These are phyloP conservation scores for Leucozona laternaria DNA, from an alignment of 2,888 invertebrate species.

Conservation along the genomic window DNA sequence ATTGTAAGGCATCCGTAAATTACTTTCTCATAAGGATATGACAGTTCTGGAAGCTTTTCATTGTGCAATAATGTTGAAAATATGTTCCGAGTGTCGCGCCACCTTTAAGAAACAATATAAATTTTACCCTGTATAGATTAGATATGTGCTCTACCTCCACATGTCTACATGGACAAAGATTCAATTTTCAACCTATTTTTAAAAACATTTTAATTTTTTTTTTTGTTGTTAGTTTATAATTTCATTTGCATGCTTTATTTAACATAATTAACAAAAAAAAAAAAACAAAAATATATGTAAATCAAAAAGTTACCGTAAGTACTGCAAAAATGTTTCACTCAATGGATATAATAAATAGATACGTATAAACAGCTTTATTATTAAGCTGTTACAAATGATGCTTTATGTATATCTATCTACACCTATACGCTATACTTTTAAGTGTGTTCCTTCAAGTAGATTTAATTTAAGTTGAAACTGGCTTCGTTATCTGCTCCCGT, in stretches of 20 bases:
- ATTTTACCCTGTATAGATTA: no score
- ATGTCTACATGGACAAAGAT: no score
- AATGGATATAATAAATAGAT: conserved; percentile 36
- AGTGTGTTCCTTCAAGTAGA: conserved; percentile 34
- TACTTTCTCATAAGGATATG: no score
- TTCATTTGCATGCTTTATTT: background rate
- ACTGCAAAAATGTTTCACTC: conserved; percentile 37
- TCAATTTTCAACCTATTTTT: no score
- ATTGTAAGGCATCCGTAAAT: no score
- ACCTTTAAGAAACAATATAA: no score
- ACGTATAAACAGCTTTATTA: background rate
- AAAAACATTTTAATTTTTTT: background rate
- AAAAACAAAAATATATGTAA: conserved; percentile 24
- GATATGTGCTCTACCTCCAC: no score
- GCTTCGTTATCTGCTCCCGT: background rate
- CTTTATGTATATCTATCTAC: background rate
- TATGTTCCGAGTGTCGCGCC: no score
- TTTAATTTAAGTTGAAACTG: conserved; percentile 37
- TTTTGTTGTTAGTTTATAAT: background rate
- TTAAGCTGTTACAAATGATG: conserved; percentile 9
- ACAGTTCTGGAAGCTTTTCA: no score
- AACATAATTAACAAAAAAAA: background rate
- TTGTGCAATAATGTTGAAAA: no score
- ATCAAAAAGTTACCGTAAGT: conserved; percentile 56
- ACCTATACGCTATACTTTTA: conserved; percentile 19